These are phyloP conservation scores for Lycaon pictus DNA, from an alignment of 2,113 vertebrate genomes.

Conservation along the genomic window DNA sequence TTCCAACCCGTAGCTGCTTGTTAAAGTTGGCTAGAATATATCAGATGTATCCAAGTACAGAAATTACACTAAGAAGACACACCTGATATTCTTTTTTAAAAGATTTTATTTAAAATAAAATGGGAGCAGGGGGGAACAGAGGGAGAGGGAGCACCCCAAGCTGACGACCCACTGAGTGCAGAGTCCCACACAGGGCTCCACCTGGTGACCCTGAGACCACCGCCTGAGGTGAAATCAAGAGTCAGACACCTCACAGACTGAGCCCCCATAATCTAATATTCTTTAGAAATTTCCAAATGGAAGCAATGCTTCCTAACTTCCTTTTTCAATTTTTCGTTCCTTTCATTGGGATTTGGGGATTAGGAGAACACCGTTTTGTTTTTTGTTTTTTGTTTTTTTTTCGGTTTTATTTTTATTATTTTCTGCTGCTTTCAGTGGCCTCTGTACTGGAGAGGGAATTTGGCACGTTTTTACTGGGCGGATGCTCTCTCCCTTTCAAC, in stretches of 20 bases:
- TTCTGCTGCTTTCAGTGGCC: neutral
- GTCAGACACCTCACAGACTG: neutral
- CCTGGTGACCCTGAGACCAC: neutral
- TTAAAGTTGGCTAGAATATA: neutral
- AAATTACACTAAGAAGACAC: neutral
- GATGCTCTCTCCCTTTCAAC: too few relatives aligned
- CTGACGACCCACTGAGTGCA: neutral
- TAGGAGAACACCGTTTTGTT: too few relatives aligned
- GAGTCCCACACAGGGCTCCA: neutral
- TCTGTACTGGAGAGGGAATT: neutral
- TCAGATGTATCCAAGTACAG: neutral
- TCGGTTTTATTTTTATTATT: neutral
- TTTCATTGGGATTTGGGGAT: neutral
- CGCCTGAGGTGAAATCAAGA: neutral
- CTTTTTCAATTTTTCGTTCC: neutral
- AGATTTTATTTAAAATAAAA: neutral
- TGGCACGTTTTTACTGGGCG: rapidly evolving
- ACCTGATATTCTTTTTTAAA: neutral
- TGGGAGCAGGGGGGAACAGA: neutral
- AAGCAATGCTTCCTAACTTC: neutral
- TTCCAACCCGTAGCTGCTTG: neutral
- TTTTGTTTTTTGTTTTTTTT: too few relatives aligned
- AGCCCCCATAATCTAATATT: neutral
- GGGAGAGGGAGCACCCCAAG: neutral
- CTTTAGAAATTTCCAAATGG: neutral